These are phyloP conservation scores for Phymastichus coffea DNA, from an alignment of 1,140 invertebrate species.

Conservation along the genomic window DNA sequence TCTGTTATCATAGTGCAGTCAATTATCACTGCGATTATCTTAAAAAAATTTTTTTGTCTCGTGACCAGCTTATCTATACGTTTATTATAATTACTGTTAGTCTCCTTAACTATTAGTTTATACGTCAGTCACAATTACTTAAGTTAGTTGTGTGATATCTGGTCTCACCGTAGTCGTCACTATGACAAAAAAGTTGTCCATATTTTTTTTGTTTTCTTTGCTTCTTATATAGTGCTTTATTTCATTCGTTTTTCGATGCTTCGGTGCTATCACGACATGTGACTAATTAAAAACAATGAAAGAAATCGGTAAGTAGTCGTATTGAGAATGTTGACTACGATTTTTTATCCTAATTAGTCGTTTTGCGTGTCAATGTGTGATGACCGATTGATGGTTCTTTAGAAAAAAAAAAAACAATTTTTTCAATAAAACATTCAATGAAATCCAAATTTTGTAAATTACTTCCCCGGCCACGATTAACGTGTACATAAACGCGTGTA, in stretches of 20 bases:
- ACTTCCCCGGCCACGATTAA: constrained; percentile 24
- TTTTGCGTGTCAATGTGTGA: constrained; percentile 16
- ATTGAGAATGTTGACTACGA: too few relatives aligned
- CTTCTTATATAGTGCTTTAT: constrained; percentile 11
- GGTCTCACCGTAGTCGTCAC: constrained; percentile 29
- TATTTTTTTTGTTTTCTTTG: constrained; percentile 20
- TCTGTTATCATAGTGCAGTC: constrained; percentile 19
- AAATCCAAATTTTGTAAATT: constrained; percentile 17
- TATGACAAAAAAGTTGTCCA: constrained; percentile 19
- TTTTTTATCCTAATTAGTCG: too few relatives aligned
- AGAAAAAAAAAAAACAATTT: constrained; percentile 8
- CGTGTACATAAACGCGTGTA: constrained; percentile 26
- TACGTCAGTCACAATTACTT: constrained; percentile 28
- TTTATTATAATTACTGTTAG: constrained; percentile 24
- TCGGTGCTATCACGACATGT: constrained; percentile 24
- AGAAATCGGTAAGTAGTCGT: too few relatives aligned
- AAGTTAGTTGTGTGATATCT: constrained; percentile 30
- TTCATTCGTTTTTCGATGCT: constrained; percentile 14
- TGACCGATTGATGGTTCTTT: constrained; percentile 22
- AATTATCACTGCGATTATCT: constrained; percentile 14
- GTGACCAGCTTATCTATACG: constrained; percentile 25
- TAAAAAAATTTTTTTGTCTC: constrained; percentile 20
- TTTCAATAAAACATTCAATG: constrained; percentile 7
- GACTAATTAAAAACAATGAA: constrained; percentile 8
- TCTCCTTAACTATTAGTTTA: constrained; percentile 22